phyloP scores from a whole-genome alignment of 2,113 vertebrate species.

The Pyxicephalus adspersus region DNA sequence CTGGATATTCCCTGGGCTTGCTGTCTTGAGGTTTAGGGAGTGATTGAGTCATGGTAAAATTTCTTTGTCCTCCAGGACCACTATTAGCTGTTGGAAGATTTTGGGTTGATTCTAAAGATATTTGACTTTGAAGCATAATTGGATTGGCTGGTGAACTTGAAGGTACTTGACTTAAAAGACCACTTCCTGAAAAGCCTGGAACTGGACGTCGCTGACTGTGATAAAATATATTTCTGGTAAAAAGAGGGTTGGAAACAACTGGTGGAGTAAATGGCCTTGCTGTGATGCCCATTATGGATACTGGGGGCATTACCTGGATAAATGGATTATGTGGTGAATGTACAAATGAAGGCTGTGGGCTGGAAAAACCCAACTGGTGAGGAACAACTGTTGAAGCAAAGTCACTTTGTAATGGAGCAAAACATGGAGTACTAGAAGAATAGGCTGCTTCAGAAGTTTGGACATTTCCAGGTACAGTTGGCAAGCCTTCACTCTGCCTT shows the following conservation, averaged over 20 bases:
- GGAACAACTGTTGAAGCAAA: slow-evolving; percentile 63
- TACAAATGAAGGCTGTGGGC: slow-evolving; percentile 66
- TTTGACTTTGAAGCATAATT: slow-evolving; percentile 65
- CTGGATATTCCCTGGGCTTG: slow-evolving; percentile 66
- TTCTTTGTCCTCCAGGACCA: slow-evolving; percentile 66
- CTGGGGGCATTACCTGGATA: slow-evolving; percentile 67
- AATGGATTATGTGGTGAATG: slow-evolving; percentile 85
- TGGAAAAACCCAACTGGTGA: slow-evolving; percentile 71
- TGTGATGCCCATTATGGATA: slow-evolving; percentile 67
- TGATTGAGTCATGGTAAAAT: slow-evolving; percentile 66
- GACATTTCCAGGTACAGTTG: slow-evolving; percentile 29
- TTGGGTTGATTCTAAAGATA: slow-evolving; percentile 57
- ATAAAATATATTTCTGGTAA: slow-evolving; percentile 71
- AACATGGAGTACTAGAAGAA: slow-evolving; percentile 54
- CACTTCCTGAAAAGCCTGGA: slow-evolving; percentile 75
- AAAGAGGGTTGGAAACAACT: slow-evolving; percentile 73
- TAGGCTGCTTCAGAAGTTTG: slow-evolving; percentile 46
- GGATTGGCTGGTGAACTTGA: slow-evolving; percentile 65
- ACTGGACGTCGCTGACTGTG: slow-evolving; percentile 70
- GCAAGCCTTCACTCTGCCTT: slow-evolving; percentile 57
- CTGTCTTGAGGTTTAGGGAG: slow-evolving; percentile 70
- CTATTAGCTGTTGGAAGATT: slow-evolving; percentile 55
- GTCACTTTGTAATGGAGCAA: slow-evolving; percentile 56
- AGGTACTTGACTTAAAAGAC: slow-evolving; percentile 78
- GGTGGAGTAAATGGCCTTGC: slow-evolving; percentile 74